These are phyloP conservation scores for Nebria ingens DNA, from an alignment of 1,140 invertebrate species.

Conservation along the genomic window DNA sequence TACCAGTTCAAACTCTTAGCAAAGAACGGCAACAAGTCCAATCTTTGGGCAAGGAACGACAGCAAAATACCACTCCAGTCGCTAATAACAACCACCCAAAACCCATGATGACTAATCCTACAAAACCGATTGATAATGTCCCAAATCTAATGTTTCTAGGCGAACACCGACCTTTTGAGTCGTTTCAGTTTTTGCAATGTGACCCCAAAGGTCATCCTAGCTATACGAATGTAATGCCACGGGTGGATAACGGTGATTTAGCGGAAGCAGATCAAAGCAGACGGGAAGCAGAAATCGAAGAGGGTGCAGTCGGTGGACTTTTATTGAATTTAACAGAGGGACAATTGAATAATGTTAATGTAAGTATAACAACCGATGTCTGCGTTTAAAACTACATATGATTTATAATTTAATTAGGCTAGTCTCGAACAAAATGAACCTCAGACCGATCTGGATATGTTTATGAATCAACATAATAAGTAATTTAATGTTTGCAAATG, in stretches of 20 bases:
- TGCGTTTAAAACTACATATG: too few relatives aligned
- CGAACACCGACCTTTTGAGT: not conserved
- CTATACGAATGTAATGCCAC: not conserved
- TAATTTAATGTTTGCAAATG: not conserved
- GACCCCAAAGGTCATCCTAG: not conserved
- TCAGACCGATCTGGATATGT: not conserved
- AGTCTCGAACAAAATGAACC: not conserved
- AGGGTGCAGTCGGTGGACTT: slow-evolving; percentile 31
- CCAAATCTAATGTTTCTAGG: not conserved
- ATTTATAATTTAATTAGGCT: too few relatives aligned
- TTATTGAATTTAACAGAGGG: not conserved
- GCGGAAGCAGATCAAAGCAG: slow-evolving; percentile 33
- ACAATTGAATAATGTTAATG: not conserved
- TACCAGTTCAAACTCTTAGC: too few relatives aligned
- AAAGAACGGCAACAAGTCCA: not conserved
- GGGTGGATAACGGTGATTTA: slow-evolving; percentile 31
- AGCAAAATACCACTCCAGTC: too few relatives aligned
- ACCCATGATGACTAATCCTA: not conserved
- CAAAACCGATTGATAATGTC: not conserved
- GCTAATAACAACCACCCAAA: not conserved
- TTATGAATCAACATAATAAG: slow-evolving; percentile 1
- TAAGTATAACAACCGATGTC: too few relatives aligned
- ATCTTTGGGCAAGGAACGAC: too few relatives aligned
- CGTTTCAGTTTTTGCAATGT: not conserved
- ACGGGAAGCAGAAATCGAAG: slow-evolving; percentile 23